phyloP scores from a whole-genome alignment of 2,113 vertebrate species.

The Tor tambroides region DNA sequence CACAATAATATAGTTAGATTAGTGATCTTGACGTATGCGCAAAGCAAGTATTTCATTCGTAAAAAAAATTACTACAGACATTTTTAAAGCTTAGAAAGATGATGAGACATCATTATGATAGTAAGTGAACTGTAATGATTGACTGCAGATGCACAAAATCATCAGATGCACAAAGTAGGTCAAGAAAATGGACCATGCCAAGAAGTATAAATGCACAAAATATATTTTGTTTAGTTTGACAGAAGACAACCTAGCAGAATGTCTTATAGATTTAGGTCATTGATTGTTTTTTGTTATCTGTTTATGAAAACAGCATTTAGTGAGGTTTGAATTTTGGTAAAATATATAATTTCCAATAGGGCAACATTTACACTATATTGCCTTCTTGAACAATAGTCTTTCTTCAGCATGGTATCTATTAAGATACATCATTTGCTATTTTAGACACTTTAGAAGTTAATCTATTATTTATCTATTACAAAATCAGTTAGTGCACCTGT shows the following conservation, averaged over 20 bases:
- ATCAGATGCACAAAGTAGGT: conserved; percentile 24
- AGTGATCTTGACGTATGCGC: neutral
- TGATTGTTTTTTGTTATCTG: neutral
- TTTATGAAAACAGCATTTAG: neutral
- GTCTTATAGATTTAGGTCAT: neutral
- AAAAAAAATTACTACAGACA: neutral
- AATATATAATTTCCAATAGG: neutral
- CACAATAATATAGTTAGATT: neutral
- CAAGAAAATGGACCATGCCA: neutral
- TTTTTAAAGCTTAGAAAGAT: neutral
- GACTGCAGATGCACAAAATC: neutral
- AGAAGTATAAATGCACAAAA: neutral
- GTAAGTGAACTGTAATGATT: neutral
- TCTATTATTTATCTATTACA: neutral
- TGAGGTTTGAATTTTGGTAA: neutral
- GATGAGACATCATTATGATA: neutral
- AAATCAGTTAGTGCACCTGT: neutral
- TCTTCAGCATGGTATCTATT: neutral
- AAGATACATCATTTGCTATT: neutral
- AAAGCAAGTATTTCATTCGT: neutral
- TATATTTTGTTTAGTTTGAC: neutral
- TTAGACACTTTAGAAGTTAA: neutral
- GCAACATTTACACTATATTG: too few relatives aligned
- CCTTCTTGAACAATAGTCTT: neutral
- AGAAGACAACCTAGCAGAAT: neutral